phyloP scores from a whole-genome alignment of 1,140 invertebrate species.

The Drosophila tani region DNA sequence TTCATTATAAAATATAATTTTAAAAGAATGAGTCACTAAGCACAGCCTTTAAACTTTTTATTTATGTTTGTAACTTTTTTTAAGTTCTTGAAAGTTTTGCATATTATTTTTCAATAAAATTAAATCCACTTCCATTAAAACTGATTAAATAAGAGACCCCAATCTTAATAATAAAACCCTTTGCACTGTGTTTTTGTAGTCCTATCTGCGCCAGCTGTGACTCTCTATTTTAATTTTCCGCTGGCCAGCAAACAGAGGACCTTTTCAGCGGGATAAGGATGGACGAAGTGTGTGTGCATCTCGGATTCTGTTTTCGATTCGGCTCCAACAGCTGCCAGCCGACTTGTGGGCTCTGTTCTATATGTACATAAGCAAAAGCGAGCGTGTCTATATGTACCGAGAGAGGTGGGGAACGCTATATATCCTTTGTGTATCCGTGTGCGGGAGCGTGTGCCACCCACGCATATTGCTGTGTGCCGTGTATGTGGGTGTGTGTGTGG shows the following conservation, averaged over 20 bases:
- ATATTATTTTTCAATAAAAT: too few relatives aligned
- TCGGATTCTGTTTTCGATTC: slow-evolving; percentile 20
- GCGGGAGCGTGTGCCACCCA: slow-evolving; percentile 27
- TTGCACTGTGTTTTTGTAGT: neutral
- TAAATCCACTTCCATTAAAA: neutral
- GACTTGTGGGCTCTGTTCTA: slow-evolving; percentile 25
- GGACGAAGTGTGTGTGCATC: slow-evolving; percentile 29
- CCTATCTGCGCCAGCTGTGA: slow-evolving; percentile 5
- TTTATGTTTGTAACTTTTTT: neutral
- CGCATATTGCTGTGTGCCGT: slow-evolving; percentile 25
- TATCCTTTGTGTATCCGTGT: slow-evolving; percentile 21
- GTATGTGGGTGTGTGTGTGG: slow-evolving; percentile 7
- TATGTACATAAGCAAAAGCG: slow-evolving; percentile 15
- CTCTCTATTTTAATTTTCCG: neutral
- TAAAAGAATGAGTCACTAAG: neutral
- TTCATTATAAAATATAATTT: neutral
- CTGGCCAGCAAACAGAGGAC: slow-evolving; percentile 1
- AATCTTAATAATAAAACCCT: neutral
- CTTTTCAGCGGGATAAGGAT: slow-evolving; percentile 10
- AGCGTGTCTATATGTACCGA: neutral
- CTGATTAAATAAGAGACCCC: neutral
- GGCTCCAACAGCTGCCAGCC: slow-evolving; percentile 51
- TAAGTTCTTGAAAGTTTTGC: neutral
- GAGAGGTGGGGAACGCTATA: neutral
- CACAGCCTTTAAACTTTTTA: neutral